Conservation (phyloP, 2,888 invertebrate genomes). For the Phengaris alcon region DNA sequence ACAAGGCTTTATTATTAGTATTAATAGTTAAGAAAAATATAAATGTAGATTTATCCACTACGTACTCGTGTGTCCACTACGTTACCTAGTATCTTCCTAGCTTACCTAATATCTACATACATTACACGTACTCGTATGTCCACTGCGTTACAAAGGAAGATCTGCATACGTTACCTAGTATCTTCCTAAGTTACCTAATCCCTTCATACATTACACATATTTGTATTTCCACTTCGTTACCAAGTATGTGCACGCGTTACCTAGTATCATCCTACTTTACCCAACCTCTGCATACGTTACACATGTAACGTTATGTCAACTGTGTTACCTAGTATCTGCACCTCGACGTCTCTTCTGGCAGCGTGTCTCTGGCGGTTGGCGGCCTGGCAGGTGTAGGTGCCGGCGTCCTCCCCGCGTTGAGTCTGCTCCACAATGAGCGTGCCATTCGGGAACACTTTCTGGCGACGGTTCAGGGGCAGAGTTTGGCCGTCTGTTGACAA, state of each 20-base stretch:
- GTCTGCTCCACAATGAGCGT: conserved; percentile 92
- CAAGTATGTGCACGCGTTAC: too few species aligned
- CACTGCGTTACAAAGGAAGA: conserved; percentile 78
- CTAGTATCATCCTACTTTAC: conserved; percentile 54
- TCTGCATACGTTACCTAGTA: conserved; percentile 77
- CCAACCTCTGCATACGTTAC: background rate
- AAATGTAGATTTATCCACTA: too few species aligned
- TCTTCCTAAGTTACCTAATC: too few species aligned
- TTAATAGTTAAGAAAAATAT: too few species aligned
- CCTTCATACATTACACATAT: too few species aligned
- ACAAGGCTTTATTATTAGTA: too few species aligned
- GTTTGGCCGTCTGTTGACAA: conserved; percentile 85
- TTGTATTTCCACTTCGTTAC: too few species aligned
- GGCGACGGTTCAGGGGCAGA: conserved; percentile 92
- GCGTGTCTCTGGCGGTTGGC: conserved; percentile 90
- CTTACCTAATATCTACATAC: background rate
- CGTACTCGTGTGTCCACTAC: background rate
- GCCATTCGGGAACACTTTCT: conserved; percentile 91
- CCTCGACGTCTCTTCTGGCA: conserved; percentile 86
- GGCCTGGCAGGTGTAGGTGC: conserved; percentile 94
- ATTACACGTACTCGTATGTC: too few species aligned
- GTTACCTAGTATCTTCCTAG: conserved; percentile 54
- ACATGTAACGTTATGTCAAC: too few species aligned
- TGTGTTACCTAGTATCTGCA: conserved; percentile 84
- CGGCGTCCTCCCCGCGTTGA: conserved; percentile 90